These are phyloP conservation scores for Murina feae DNA, from an alignment of 2,113 vertebrate species.

Conservation along the genomic window DNA sequence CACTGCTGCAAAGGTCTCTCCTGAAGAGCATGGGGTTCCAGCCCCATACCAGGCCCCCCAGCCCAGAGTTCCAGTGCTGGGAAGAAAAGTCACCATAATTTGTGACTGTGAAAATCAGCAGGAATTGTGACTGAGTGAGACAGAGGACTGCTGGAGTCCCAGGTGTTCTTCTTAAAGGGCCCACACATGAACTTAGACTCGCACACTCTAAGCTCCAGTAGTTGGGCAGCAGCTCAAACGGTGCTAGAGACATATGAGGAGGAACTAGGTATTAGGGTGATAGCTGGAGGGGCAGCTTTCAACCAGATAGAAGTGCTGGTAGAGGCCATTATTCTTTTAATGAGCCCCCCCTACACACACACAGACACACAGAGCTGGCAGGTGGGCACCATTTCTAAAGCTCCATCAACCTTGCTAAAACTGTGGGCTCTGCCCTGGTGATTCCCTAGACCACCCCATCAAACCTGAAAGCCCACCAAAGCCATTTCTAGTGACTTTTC, in stretches of 20 bases:
- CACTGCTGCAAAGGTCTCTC: not conserved
- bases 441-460: not conserved
- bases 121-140: not conserved
- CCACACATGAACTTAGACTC: not conserved
- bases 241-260: not conserved
- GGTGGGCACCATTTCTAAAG: not conserved
- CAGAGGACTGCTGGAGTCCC: not conserved
- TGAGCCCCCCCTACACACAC: not conserved
- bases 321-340: not conserved
- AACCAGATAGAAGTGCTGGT: not conserved
- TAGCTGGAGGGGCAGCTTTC: not conserved
- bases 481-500: not conserved
- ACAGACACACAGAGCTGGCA: not conserved
- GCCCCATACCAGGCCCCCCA: not conserved
- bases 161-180: not conserved
- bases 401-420: not conserved
- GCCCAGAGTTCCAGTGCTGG: not conserved
- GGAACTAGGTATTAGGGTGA: not conserved
- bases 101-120: not conserved
- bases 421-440: not conserved
- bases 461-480: not conserved
- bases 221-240: not conserved
- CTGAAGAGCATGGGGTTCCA: not conserved
- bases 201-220: not conserved
- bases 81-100: not conserved